Evolutionary conservation across 2,797 vertebrate genomes (phyloP).

Genomic region (Pseudochaenichthys georgianus): DNA sequence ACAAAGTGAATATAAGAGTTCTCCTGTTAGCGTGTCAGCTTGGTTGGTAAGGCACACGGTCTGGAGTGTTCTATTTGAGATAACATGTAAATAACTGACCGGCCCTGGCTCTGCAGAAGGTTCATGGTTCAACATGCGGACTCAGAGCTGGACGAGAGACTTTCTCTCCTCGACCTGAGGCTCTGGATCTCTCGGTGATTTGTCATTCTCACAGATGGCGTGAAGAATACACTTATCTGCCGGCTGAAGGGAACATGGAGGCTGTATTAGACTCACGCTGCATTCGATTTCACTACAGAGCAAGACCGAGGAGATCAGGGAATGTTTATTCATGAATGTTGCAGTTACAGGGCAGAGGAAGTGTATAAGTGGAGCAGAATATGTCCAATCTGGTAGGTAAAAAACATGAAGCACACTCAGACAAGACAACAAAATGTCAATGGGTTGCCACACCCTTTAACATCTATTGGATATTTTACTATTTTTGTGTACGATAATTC

Average conservation of each 20-base stretch:
- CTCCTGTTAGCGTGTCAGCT: neutral
- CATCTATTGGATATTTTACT: too few species aligned
- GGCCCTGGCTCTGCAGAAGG: conserved; percentile 67
- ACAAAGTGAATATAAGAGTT: too few species aligned
- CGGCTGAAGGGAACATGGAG: conserved; percentile 24
- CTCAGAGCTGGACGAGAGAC: conserved; percentile 23
- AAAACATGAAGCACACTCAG: too few species aligned
- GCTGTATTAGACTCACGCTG: conserved; percentile 43
- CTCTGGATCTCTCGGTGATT: conserved; percentile 46
- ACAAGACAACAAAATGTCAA: too few species aligned
- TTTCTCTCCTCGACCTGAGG: conserved; percentile 35
- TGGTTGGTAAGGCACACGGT: neutral
- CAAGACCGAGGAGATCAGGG: neutral
- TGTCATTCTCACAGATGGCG: conserved; percentile 44
- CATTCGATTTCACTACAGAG: conserved; percentile 30
- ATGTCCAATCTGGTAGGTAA: too few species aligned
- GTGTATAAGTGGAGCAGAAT: too few species aligned
- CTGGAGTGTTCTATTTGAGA: conserved; percentile 28
- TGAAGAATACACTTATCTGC: conserved; percentile 46
- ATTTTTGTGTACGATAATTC: too few species aligned
- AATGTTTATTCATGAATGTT: conserved; percentile 2
- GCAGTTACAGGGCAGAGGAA: neutral
- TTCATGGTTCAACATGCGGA: conserved; percentile 72
- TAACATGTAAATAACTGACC: conserved; percentile 69
- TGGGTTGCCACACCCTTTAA: too few species aligned